Evolutionary conservation across 2,888 invertebrate species (phyloP).

Genomic region (Chrysina gloriosa): DNA sequence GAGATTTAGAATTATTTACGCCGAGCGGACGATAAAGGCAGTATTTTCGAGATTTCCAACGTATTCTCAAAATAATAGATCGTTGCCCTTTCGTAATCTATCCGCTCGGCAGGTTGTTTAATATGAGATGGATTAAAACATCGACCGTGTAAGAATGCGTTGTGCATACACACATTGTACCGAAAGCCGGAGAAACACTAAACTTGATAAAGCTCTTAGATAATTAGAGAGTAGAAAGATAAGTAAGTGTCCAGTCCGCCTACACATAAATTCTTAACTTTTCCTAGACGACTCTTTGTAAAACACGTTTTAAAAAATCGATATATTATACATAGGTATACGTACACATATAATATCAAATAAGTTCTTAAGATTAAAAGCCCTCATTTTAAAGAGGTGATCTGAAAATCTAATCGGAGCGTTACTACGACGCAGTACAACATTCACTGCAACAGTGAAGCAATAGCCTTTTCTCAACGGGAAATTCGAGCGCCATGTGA

Average conservation of each 20-base stretch:
- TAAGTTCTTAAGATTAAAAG: not conserved
- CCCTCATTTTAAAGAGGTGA: not conserved
- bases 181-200: constrained; percentile 57
- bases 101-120: constrained; percentile 51
- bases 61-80: constrained; percentile 48
- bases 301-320: constrained; percentile 39
- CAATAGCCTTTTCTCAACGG: too few species aligned
- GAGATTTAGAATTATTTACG: constrained; percentile 35
- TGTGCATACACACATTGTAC: constrained; percentile 53
- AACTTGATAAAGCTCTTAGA: constrained; percentile 62
- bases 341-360: constrained; percentile 6
- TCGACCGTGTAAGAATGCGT: constrained; percentile 52
- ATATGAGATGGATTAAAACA: constrained; percentile 54
- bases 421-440: not conserved
- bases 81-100: constrained; percentile 54
- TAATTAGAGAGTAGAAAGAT: constrained; percentile 62
- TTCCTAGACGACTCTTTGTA: constrained; percentile 40
- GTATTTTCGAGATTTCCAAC: constrained; percentile 49
- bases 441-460: too few species aligned
- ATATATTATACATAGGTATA: constrained; percentile 19
- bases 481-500: too few species aligned
- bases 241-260: constrained; percentile 59
- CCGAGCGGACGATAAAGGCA: constrained; percentile 40
- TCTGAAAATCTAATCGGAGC: not conserved
- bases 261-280: constrained; percentile 51